Conservation (phyloP, 2,113 vertebrate genomes). For the Morone chrysops region DNA sequence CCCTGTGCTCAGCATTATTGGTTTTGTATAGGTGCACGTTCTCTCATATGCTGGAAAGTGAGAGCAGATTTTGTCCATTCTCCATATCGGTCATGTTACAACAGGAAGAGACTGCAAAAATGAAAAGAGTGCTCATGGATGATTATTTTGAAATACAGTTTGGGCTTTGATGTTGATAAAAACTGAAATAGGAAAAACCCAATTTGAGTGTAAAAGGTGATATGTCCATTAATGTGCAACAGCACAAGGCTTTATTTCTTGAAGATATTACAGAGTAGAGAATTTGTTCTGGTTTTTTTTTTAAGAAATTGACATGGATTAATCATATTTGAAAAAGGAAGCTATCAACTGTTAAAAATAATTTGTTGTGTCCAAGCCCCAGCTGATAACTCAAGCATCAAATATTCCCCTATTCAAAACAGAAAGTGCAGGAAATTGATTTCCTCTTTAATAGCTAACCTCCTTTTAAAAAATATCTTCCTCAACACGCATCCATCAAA, state of each 20-base stretch:
- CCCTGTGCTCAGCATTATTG: constrained; percentile 51
- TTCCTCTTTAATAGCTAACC: constrained; percentile 27
- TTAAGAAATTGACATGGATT: constrained; percentile 12
- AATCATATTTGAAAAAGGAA: background rate
- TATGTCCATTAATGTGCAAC: constrained; percentile 16
- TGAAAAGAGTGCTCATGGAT: background rate
- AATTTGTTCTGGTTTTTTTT: background rate
- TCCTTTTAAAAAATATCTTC: constrained; percentile 13
- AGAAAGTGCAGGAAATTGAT: constrained; percentile 8
- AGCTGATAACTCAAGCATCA: background rate
- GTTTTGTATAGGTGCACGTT: constrained; percentile 36
- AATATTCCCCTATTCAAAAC: background rate
- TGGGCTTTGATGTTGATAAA: constrained; percentile 2
- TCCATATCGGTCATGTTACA: constrained; percentile 12
- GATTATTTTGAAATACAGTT: background rate
- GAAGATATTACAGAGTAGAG: background rate
- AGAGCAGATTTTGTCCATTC: background rate
- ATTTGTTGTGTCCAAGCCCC: background rate
- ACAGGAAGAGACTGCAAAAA: background rate
- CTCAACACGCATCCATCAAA: constrained; percentile 31
- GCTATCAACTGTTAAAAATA: background rate
- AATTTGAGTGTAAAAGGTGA: background rate
- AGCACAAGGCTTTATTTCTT: background rate
- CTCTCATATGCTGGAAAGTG: background rate
- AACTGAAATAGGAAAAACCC: background rate